Percentiles rank a stretch among this genome's conserved stretches.
Conservation (phyloP, 2,113 vertebrate genomes). For the Axis porcinus region DNA sequence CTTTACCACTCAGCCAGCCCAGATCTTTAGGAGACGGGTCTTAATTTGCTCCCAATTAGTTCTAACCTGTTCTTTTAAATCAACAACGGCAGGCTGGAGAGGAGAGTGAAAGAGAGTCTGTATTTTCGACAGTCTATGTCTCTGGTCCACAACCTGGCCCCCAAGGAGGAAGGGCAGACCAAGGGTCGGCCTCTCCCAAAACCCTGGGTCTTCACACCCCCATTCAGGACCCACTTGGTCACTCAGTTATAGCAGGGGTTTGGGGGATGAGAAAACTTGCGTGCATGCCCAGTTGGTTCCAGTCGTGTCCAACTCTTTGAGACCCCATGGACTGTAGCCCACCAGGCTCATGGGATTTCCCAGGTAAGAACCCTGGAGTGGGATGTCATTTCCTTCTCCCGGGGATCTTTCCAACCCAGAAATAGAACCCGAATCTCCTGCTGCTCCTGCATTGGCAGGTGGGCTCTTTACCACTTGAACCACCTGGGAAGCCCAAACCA, state of each 20-base stretch:
- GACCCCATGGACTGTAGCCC: neutral
- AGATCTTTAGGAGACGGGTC: neutral
- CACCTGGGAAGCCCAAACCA: neutral
- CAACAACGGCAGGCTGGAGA: neutral
- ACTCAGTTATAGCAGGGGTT: neutral
- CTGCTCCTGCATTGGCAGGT: neutral
- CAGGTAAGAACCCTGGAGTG: neutral
- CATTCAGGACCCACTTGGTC: neutral
- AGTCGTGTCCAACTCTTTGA: neutral
- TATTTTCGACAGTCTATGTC: neutral
- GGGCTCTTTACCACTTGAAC: neutral
- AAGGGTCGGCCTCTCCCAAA: accelerated
- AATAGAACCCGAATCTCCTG: neutral
- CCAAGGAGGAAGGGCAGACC: accelerated
- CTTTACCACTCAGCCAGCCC: neutral
- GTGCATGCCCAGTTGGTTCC: neutral
- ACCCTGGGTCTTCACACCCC: neutral
- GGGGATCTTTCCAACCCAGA: neutral
- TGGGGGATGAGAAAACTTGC: neutral
- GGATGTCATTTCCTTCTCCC: neutral
- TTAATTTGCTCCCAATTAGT: neutral
- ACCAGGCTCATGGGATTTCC: neutral
- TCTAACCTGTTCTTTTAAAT: neutral
- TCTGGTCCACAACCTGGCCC: neutral
- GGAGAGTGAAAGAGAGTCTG: neutral